Percentiles rank a stretch among this genome's conserved stretches.
phyloP scores from a whole-genome alignment of 1,140 invertebrate species.

The Rhagoletis pomonella region DNA sequence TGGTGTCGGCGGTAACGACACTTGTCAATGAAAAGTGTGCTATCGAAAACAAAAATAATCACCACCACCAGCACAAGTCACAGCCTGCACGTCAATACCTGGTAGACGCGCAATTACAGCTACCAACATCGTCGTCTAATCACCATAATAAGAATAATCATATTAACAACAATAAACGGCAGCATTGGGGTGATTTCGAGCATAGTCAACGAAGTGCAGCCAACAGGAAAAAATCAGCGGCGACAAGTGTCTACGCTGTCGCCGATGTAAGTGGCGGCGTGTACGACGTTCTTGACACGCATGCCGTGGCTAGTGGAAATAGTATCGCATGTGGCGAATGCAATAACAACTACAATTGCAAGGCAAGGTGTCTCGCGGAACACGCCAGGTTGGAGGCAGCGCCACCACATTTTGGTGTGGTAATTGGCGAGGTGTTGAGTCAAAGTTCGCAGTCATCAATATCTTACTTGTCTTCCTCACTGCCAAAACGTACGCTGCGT shows the following conservation, averaged over 20 bases:
- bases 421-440: background rate
- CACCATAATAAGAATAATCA: slow-evolving; percentile 48
- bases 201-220: slow-evolving; percentile 26
- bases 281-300: background rate
- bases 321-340: slow-evolving; percentile 57
- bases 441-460: slow-evolving; percentile 31
- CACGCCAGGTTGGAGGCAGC: background rate
- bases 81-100: slow-evolving; percentile 2
- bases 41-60: slow-evolving; percentile 52
- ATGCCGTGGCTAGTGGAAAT: slow-evolving; percentile 28
- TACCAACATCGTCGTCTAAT: background rate
- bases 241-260: slow-evolving; percentile 32
- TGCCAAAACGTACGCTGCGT: slow-evolving; percentile 61
- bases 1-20: slow-evolving; percentile 8
- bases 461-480: slow-evolving; percentile 41
- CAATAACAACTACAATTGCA: slow-evolving; percentile 66
- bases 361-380: slow-evolving; percentile 53
- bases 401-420: background rate
- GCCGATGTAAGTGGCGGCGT: slow-evolving; percentile 24
- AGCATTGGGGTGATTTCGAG: slow-evolving; percentile 17
- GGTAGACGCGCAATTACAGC: background rate
- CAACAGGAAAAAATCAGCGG: slow-evolving; percentile 42
- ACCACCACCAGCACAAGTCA: background rate
- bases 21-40: slow-evolving; percentile 54
- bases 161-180: slow-evolving; percentile 36